Evolutionary conservation across 2,888 invertebrate genomes (phyloP).

Genomic region (Epirrhoe tristata): DNA sequence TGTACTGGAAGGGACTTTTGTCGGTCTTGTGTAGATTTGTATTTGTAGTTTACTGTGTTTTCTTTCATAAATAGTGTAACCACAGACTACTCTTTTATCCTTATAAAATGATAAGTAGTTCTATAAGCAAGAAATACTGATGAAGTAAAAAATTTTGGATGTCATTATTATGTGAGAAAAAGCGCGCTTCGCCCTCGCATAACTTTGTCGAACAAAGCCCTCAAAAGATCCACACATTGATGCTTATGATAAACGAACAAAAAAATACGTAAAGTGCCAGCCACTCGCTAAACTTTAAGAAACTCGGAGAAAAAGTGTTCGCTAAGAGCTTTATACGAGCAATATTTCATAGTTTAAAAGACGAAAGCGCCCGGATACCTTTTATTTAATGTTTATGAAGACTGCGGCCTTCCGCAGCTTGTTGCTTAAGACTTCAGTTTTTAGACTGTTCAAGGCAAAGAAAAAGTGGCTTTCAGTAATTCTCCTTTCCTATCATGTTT

Average conservation of each 20-base stretch:
- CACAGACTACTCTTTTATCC: no score
- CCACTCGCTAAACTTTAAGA: conserved; percentile 56
- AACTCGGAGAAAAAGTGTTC: conserved; percentile 54
- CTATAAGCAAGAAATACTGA: no score
- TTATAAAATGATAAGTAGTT: no score
- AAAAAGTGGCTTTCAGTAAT: conserved; percentile 36
- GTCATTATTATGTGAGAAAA: conserved; percentile 33
- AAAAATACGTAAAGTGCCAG: conserved; percentile 54
- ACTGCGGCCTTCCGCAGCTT: conserved; percentile 49
- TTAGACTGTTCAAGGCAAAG: conserved; percentile 42
- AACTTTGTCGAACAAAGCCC: conserved; percentile 41
- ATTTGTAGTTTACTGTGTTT: conserved; percentile 38
- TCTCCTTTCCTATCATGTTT: conserved; percentile 13
- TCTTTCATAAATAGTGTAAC: not conserved
- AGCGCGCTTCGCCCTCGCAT: conserved; percentile 33
- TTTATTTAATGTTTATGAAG: conserved; percentile 60
- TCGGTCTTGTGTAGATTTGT: conserved; percentile 45
- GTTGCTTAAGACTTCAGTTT: conserved; percentile 45
- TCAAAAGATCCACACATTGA: conserved; percentile 46
- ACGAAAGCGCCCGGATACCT: conserved; percentile 56
- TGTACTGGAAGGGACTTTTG: conserved; percentile 54
- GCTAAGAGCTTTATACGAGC: conserved; percentile 62
- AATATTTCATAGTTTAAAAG: conserved; percentile 67
- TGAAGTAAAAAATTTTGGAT: conserved; percentile 3
- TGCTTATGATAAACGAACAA: conserved; percentile 48